Percentiles rank a stretch among this genome's conserved stretches.
These are phyloP conservation scores for Channallabes apus DNA, from an alignment of 2,797 vertebrate species.

Conservation along the genomic window DNA sequence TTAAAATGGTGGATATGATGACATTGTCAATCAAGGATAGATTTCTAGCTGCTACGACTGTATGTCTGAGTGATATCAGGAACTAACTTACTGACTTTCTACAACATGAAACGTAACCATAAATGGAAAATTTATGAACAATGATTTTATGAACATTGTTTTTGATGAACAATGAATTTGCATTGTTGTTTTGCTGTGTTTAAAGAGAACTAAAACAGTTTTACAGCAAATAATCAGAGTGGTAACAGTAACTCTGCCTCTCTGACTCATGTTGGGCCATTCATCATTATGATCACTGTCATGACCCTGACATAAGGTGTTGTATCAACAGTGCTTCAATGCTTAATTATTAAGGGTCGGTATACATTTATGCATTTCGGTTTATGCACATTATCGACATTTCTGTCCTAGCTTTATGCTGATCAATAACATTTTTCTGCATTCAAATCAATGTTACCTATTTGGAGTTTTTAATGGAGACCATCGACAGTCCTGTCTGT, in stretches of 20 bases:
- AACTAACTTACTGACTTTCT: neutral
- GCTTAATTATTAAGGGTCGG: neutral
- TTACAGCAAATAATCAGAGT: neutral
- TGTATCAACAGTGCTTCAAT: neutral
- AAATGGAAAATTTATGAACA: neutral
- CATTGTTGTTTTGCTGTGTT: neutral
- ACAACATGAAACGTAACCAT: neutral
- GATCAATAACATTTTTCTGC: neutral
- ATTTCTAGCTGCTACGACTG: neutral
- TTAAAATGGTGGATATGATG: neutral
- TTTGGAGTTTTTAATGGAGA: constrained; percentile 10
- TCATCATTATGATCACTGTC: neutral
- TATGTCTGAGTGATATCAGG: neutral
- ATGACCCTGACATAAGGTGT: neutral
- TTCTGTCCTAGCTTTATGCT: neutral
- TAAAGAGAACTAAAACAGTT: neutral
- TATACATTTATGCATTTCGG: too few relatives aligned
- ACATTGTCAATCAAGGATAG: neutral
- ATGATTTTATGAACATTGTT: neutral
- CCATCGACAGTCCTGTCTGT: neutral
- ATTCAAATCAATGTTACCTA: neutral
- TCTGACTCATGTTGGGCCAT: neutral
- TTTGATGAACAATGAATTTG: neutral
- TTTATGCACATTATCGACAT: neutral
- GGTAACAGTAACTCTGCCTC: neutral